phyloP scores from a whole-genome alignment of 2,113 vertebrate genomes.

The Sebastes fasciatus region DNA sequence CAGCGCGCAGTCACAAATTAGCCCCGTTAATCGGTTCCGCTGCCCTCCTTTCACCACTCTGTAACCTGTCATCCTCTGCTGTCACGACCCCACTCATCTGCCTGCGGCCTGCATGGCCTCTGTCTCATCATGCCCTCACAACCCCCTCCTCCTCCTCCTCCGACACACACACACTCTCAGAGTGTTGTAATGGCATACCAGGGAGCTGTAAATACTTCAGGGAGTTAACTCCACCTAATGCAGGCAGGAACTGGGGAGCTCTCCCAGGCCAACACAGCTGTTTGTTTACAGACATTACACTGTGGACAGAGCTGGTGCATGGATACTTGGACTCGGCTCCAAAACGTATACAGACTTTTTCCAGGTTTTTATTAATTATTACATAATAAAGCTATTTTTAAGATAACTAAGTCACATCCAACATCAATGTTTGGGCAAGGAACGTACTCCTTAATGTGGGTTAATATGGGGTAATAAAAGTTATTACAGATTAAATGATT shows the following conservation, averaged over 20 bases:
- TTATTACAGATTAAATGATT: conserved; percentile 11
- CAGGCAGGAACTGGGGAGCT: conserved; percentile 75
- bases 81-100: conserved; percentile 73
- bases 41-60: conserved; percentile 69
- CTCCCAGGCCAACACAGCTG: conserved; percentile 77
- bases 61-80: conserved; percentile 70
- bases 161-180: conserved; percentile 43
- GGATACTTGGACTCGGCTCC: conserved; percentile 55
- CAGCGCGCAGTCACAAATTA: conserved; percentile 64
- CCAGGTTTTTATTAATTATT: conserved; percentile 17
- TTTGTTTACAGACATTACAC: conserved; percentile 77
- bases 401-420: background rate
- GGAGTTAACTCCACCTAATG: conserved; percentile 81
- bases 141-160: conserved; percentile 24
- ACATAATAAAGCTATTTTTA: conserved; percentile 17
- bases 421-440: background rate
- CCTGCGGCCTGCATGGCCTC: conserved; percentile 49
- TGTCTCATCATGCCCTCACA: conserved; percentile 72
- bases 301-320: conserved; percentile 57
- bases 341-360: conserved; percentile 47
- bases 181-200: conserved; percentile 81
- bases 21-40: conserved; percentile 59
- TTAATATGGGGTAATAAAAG: background rate
- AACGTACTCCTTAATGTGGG: background rate
- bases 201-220: conserved; percentile 82